These are phyloP conservation scores for Danio albolineatus DNA, from an alignment of 2,797 vertebrate genomes.

Conservation along the genomic window DNA sequence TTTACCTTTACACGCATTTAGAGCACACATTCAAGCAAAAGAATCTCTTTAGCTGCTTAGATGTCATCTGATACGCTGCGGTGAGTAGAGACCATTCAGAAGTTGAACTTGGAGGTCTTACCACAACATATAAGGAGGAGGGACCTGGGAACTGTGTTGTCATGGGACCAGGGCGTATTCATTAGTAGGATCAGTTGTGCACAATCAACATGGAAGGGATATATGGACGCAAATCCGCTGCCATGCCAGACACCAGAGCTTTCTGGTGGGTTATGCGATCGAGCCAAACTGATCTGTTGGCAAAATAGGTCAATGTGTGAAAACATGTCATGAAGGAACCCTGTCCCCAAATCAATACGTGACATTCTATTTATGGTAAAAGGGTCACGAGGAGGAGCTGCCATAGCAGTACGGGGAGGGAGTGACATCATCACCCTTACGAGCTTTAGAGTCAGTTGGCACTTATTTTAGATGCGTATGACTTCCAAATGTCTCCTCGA, in stretches of 20 bases:
- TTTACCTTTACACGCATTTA: background rate
- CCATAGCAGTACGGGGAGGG: slow-evolving; percentile 49
- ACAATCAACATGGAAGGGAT: slow-evolving; percentile 47
- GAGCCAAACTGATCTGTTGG: slow-evolving; percentile 70
- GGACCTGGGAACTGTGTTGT: slow-evolving; percentile 41
- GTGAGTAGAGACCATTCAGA: slow-evolving; percentile 45
- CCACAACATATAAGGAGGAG: slow-evolving; percentile 13
- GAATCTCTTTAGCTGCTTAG: slow-evolving; percentile 21
- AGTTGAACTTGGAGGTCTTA: slow-evolving; percentile 21
- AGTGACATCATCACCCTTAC: slow-evolving; percentile 68
- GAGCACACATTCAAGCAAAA: slow-evolving; percentile 52
- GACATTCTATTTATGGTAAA: slow-evolving; percentile 79
- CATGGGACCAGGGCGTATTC: slow-evolving; percentile 55
- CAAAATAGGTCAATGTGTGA: slow-evolving; percentile 79
- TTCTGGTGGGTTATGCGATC: slow-evolving; percentile 52
- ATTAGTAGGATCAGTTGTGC: slow-evolving; percentile 52
- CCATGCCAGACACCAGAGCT: slow-evolving; percentile 48
- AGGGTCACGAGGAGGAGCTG: slow-evolving; percentile 78
- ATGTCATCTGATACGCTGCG: slow-evolving; percentile 36
- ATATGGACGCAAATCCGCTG: slow-evolving; percentile 52
- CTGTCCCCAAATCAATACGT: slow-evolving; percentile 78
- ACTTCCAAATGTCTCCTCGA: slow-evolving; percentile 71
- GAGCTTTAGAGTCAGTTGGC: slow-evolving; percentile 45
- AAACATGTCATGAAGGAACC: slow-evolving; percentile 75
- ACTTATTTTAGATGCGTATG: slow-evolving; percentile 71